Evolutionary conservation across 2,888 invertebrate species (phyloP), one percentile per base, ranked within the genome.

Genomic region (Dichetophora obliterata): DNA sequence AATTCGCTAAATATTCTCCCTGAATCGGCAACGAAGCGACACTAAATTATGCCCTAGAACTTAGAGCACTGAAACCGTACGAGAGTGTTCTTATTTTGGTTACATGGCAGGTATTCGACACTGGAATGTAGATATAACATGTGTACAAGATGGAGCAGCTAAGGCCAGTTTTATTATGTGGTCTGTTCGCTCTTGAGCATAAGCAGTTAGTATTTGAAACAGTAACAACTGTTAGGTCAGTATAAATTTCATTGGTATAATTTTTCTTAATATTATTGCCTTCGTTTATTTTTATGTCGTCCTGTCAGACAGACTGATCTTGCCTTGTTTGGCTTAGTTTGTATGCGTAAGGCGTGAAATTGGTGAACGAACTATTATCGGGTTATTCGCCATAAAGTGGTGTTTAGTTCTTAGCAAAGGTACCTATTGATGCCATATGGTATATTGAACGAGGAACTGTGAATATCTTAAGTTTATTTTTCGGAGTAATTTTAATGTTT

Each of bases 151-250:
- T 8, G 9, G 6, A 65, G 4, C 16, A 19, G 27, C 48, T 37
- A 61, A 34, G n/a, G 65, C 1, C 5, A 52, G 9, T 69, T 69
- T 69, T 52, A 69, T 27, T n/a, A 52, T 69, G 69, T 69, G 69
- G 69, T 54, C 69, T 14, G 27, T 31, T 54, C 34, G 48, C 43
- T 66, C 66, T 3, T 48, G 24, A 37, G 3, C 37, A 22, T n/a
- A 54, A 54, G 14, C 43, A 14, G 14, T 14, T 14, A 11, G 14
- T 43, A 1, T 14, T 8, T 54, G 9, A 19, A 22, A 22, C 63
- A 24, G 16, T 31, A 63, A 54, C 54, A 52, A 52, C 52, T 69
- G 54, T 34, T 63, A 14, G 34, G 19, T n/a, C 66, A 66, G 19
- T 9, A 37, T 19, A 14, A 43, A 11, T 43, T 43, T 43, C 11